Base-by-base conservation (phyloP, 2,888 invertebrate genomes). In the Cryptus viduatorius region DNA sequence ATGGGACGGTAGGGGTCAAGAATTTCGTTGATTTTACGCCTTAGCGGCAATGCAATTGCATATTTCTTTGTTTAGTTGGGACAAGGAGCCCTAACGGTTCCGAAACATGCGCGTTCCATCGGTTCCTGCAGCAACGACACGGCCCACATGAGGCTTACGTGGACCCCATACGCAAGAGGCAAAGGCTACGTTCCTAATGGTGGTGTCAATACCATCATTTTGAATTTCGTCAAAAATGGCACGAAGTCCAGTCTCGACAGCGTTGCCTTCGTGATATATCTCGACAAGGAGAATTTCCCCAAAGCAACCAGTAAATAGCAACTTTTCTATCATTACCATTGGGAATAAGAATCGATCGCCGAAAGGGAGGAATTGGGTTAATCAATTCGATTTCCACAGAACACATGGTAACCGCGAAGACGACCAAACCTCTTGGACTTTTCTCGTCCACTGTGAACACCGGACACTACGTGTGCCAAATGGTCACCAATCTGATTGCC, bases 151-250 rank as follows among this genome's bases (percentile, higher is more conserved):
- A 80, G 71, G 37, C 53, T 86, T 19, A 67, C 42, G n/a, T 87
- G 87, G 87, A 77, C 67, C 42, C 64, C 79, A 16, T 71, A 46
- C 24, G 61, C 61, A 67, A 64, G 61, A 61, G 56, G 24, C 64
- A 82, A 64, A 71, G 59, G 79, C 14, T 61, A 37, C 61, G 31
- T 31, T 1, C 37, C 48, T n/a, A 68, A 31, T 2, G 12, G 42
- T 24, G 31, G 77, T 8, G 5, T 50, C 16, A 90, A 85, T 61
- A 44, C 12, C 8, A 67, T 89, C 8, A 53, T 65, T 29, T 77
- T 89, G 5, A 29, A 59, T 68, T 90, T 90, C 50, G 48, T 82
- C 3, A 87, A 81, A 0, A 81, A 89, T 16, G 87, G 85, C 4
- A 76, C 56, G 4, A 72, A n/a, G 0, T 88, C 88, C 16, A 80